Percentiles rank a stretch among this genome's conserved stretches.
phyloP scores from a whole-genome alignment of 2,797 vertebrate species.

The Falco columbarius region DNA sequence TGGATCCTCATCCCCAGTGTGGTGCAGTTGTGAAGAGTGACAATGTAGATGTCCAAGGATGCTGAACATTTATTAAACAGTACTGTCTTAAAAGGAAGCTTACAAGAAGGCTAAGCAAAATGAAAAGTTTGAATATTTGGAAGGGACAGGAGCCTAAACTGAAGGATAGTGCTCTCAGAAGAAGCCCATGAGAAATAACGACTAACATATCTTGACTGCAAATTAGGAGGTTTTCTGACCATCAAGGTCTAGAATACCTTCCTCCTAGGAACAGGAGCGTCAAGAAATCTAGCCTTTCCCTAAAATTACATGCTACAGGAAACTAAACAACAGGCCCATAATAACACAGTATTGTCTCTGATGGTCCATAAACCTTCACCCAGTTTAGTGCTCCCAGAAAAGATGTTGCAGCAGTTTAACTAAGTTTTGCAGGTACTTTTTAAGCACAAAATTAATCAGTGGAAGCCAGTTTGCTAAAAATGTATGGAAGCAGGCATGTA shows the following conservation, averaged over 20 bases:
- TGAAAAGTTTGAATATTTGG: background rate
- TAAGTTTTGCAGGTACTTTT: background rate
- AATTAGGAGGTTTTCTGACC: background rate
- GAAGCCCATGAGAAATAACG: background rate
- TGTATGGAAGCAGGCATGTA: background rate
- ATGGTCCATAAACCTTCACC: background rate
- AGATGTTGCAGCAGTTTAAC: background rate
- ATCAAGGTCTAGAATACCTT: background rate
- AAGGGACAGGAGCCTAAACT: background rate
- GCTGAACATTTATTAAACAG: background rate
- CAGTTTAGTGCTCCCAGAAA: background rate
- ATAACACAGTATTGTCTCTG: background rate
- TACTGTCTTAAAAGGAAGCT: background rate
- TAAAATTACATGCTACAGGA: background rate
- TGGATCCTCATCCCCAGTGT: background rate
- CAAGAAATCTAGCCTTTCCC: background rate
- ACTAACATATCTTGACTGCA: background rate
- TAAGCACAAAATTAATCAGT: background rate
- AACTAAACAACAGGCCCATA: no score
- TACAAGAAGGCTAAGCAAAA: background rate
- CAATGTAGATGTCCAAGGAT: accelerated
- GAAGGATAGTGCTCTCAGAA: background rate
- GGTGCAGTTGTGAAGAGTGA: background rate
- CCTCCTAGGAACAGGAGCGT: background rate
- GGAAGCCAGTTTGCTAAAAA: background rate